Evolutionary conservation across 2,113 vertebrate species (phyloP), one percentile per base, ranked within the genome.

Genomic region (Prietella phreatophila): DNA sequence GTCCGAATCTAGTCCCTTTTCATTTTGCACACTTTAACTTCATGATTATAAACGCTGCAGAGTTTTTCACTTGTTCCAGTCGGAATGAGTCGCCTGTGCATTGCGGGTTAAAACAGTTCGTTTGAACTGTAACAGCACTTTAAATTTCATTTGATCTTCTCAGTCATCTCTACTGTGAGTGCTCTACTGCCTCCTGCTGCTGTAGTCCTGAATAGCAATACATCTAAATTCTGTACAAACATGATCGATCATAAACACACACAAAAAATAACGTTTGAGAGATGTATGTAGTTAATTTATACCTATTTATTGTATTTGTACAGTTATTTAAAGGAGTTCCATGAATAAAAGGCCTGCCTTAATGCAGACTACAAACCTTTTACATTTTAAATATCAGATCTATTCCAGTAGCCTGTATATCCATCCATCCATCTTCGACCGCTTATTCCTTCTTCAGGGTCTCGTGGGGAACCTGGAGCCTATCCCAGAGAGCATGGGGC

Each of bases 101-200:
- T 25, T 63, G 60, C 60, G 9, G 14, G 56, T 25, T 63, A 63
- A n/a, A n/a, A n/a, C n/a, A n/a, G n/a, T n/a, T n/a, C n/a, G n/a
- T n/a, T n/a, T n/a, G n/a, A n/a, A n/a, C n/a, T n/a, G n/a, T n/a
- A 63, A 3, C 25, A 63, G 9, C 10, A n/a, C 2, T 11, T 27
- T 63, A 63, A 63, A 63, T n/a, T 27, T n/a, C n/a, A 39, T 19
- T 39, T 39, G 2, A 36, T 73, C 67, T 10, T 10, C 0, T 7
- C 65, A 67, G 2, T 30, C 1, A 36, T 33, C 63, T n/a, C 15
- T 36, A 19, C 30, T 36, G 0, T 36, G 17, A 67, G 14, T 27
- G 5, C 83, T 55, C n/a, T 84, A 84, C 63, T 84, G 83, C 65
- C 61, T 3, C 42, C 63, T 71, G 50, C 63, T 55, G 83, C 63